Evolutionary conservation across 2,113 vertebrate species (phyloP).

Genomic region (Amia ocellicauda): DNA sequence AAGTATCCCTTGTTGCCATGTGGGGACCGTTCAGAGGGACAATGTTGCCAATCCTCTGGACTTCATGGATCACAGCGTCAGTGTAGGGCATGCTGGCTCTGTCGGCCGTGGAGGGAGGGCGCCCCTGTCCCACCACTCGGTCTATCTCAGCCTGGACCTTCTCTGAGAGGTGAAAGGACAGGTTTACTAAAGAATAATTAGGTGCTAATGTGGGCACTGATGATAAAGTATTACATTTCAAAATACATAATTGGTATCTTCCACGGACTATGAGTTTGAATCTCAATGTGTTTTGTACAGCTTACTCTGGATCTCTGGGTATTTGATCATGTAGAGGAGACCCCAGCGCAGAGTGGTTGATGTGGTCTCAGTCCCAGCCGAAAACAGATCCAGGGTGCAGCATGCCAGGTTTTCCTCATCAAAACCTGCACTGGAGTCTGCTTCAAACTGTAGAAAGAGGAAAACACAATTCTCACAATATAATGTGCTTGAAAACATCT

Average conservation of each 20-base stretch:
- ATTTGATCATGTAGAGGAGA: constrained; percentile 59
- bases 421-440: constrained; percentile 47
- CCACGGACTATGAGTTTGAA: constrained; percentile 24
- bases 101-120: no score
- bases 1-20: constrained; percentile 12
- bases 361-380: constrained; percentile 65
- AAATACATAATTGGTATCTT: no score
- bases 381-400: constrained; percentile 55
- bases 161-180: constrained; percentile 31
- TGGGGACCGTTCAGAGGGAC: constrained; percentile 20
- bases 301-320: constrained; percentile 57
- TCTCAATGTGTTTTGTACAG: neutral
- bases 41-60: constrained; percentile 34
- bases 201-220: no score
- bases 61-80: no score
- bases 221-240: no score
- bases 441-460: constrained; percentile 41
- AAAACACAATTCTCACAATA: neutral
- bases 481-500: neutral
- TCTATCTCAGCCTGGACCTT: no score
- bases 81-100: no score
- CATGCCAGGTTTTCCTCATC: constrained; percentile 61
- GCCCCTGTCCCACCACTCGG: no score
- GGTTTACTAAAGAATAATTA: no score
- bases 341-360: constrained; percentile 62